Conservation (phyloP, 2,113 vertebrate species). For the Alces alces region DNA sequence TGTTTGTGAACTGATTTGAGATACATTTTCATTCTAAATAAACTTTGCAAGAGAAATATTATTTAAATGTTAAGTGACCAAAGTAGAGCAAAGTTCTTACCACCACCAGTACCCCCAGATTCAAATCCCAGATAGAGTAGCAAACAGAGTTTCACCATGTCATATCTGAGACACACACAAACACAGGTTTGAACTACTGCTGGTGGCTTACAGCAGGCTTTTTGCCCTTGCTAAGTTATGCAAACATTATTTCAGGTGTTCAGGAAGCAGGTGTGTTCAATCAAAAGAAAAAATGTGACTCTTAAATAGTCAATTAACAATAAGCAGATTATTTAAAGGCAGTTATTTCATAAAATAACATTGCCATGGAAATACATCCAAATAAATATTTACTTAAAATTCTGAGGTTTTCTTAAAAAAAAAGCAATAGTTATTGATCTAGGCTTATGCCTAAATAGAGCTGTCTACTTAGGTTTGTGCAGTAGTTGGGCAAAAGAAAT, state of each 20-base stretch:
- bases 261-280: not conserved
- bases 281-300: not conserved
- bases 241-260: conserved; percentile 29
- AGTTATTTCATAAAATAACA: not conserved
- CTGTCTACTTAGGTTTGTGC: not conserved
- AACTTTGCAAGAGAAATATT: not conserved
- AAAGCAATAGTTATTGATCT: not conserved
- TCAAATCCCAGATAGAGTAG: not conserved
- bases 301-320: conserved; percentile 9
- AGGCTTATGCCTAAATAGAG: not conserved
- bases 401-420: not conserved
- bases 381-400: conserved; percentile 1
- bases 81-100: not conserved
- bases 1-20: not conserved
- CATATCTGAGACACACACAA: not conserved
- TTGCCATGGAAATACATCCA: not conserved
- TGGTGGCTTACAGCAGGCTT: not conserved
- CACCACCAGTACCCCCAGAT: not conserved
- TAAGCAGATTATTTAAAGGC: not conserved
- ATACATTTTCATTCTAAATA: not conserved
- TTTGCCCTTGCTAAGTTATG: not conserved
- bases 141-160: not conserved
- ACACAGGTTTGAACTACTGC: not conserved
- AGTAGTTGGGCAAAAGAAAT: not conserved
- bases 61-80: not conserved